Percentiles rank a stretch among this genome's conserved stretches.
Conservation (phyloP, 2,797 vertebrate genomes). For the Danionella dracula region DNA sequence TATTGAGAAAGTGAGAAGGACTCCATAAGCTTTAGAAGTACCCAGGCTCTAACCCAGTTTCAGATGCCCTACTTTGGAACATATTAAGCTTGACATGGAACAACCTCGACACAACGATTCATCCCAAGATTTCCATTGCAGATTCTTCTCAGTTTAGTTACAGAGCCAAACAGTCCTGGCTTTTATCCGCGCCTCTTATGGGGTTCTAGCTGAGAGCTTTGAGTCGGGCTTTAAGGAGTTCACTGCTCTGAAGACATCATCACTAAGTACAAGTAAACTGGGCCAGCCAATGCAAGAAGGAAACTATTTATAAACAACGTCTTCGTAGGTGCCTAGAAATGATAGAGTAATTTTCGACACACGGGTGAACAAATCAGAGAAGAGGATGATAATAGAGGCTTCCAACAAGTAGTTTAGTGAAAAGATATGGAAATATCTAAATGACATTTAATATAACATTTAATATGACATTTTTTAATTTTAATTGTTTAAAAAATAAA, state of each 20-base stretch:
- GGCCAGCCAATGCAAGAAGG: conserved; percentile 42
- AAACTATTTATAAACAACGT: conserved; percentile 39
- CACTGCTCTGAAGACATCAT: background rate
- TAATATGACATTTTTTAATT: too few relatives aligned
- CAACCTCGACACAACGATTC: conserved; percentile 5
- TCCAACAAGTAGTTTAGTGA: background rate
- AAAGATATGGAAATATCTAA: background rate
- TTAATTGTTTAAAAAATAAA: too few relatives aligned
- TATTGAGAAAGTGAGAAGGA: background rate
- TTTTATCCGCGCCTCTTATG: conserved; percentile 21
- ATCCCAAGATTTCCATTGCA: background rate
- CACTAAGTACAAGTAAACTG: conserved; percentile 42
- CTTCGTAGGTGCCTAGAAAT: conserved; percentile 8
- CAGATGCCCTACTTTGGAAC: conserved; percentile 41
- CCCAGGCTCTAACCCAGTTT: conserved; percentile 34
- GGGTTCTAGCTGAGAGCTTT: conserved; percentile 4
- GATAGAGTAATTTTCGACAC: background rate
- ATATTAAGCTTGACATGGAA: conserved; percentile 20
- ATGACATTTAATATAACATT: too few relatives aligned
- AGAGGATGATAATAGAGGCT: background rate
- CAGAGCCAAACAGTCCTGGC: background rate
- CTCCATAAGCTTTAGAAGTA: conserved; percentile 18
- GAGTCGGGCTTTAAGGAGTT: background rate
- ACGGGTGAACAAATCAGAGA: background rate
- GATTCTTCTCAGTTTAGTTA: conserved; percentile 18